These are phyloP conservation scores for Tetheella fluctuosa DNA, from an alignment of 2,888 invertebrate genomes.

Conservation along the genomic window DNA sequence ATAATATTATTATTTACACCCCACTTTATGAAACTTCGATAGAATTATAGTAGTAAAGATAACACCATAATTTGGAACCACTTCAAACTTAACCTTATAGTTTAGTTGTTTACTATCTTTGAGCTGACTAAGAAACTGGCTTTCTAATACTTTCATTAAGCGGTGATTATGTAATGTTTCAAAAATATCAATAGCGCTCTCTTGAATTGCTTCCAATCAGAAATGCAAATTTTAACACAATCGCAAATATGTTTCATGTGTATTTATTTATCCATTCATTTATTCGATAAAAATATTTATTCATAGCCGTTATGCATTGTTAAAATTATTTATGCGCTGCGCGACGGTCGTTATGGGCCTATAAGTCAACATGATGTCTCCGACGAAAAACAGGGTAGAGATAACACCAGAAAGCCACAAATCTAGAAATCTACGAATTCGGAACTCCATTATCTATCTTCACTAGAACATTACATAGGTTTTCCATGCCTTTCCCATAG, in stretches of 20 bases:
- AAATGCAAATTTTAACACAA: slow-evolving; percentile 40
- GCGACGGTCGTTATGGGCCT: neutral
- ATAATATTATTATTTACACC: slow-evolving; percentile 11
- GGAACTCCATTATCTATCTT: neutral
- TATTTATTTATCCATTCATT: slow-evolving; percentile 30
- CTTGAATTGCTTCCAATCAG: slow-evolving; percentile 38
- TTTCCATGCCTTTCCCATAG: neutral
- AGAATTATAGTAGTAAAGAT: neutral
- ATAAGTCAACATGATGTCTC: neutral
- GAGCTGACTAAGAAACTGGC: neutral
- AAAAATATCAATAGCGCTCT: slow-evolving; percentile 15
- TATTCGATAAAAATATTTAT: slow-evolving; percentile 25
- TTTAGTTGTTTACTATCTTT: neutral
- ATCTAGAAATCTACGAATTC: neutral
- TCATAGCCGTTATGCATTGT: slow-evolving; percentile 1
- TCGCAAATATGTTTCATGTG: slow-evolving; percentile 32
- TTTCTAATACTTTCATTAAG: slow-evolving; percentile 5
- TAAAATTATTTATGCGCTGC: neutral
- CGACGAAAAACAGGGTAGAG: neutral
- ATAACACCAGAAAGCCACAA: neutral
- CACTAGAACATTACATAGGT: slow-evolving; percentile 1
- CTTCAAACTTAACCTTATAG: neutral
- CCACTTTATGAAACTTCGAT: neutral
- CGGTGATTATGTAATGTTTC: slow-evolving; percentile 1
- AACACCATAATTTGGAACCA: neutral